Conservation (phyloP, 2,888 invertebrate species). For the Synanthedon vespiformis region DNA sequence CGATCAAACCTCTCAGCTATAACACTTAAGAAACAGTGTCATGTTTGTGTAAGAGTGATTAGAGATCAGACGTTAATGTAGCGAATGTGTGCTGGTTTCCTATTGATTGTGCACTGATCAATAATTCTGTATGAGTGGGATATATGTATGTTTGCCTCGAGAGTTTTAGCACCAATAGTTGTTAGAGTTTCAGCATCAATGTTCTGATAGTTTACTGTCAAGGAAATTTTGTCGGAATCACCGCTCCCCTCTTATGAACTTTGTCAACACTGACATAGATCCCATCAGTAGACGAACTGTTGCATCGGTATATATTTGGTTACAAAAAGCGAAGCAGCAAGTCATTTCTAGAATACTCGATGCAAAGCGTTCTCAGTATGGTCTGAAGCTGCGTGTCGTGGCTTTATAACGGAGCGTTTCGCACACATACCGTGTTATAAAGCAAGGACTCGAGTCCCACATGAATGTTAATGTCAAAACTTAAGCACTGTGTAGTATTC, state of each 20-base stretch:
- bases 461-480: slow-evolving; percentile 57
- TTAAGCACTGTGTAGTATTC: slow-evolving; percentile 66
- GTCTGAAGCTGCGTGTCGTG: slow-evolving; percentile 65
- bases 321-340: slow-evolving; percentile 62
- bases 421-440: slow-evolving; percentile 55
- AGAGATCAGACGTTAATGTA: slow-evolving; percentile 33
- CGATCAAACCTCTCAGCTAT: not conserved
- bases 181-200: slow-evolving; percentile 40
- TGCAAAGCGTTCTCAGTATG: slow-evolving; percentile 63
- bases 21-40: slow-evolving; percentile 4
- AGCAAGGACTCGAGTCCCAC: slow-evolving; percentile 48
- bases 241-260: slow-evolving; percentile 5
- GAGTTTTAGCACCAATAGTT: slow-evolving; percentile 18
- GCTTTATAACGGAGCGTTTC: slow-evolving; percentile 54
- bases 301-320: slow-evolving; percentile 53
- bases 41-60: slow-evolving; percentile 29
- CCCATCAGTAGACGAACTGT: slow-evolving; percentile 61
- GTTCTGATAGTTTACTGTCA: not conserved
- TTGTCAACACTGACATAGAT: slow-evolving; percentile 47
- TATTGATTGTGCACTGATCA: slow-evolving; percentile 59
- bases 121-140: slow-evolving; percentile 63
- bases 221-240: slow-evolving; percentile 1
- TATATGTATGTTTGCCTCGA: slow-evolving; percentile 43
- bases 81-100: slow-evolving; percentile 66
- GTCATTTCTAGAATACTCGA: slow-evolving; percentile 65